phyloP scores from a whole-genome alignment of 2,797 vertebrate genomes.

The Micrastur ruficollis region DNA sequence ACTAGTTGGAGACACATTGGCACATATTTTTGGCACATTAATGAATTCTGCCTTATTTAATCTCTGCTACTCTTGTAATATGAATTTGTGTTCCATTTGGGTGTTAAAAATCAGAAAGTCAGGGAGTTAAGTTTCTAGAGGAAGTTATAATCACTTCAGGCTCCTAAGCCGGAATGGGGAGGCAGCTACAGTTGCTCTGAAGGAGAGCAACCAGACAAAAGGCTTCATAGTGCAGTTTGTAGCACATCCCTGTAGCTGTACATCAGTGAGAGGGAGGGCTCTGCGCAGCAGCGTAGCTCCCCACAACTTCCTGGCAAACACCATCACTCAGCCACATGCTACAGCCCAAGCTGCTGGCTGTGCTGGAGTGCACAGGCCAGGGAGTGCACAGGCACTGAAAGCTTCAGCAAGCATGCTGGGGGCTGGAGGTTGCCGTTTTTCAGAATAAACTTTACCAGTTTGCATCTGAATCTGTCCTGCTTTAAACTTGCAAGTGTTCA shows the following conservation, averaged over 20 bases:
- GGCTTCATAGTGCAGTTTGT: background rate
- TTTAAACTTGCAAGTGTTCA: background rate
- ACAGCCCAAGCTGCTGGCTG: background rate
- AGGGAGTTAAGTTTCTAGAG: slow-evolving; percentile 72
- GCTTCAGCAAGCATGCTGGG: background rate
- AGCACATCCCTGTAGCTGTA: background rate
- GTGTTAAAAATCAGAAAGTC: slow-evolving; percentile 75
- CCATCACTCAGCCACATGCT: background rate
- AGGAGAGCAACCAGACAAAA: slow-evolving; percentile 35
- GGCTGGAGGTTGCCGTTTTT: background rate
- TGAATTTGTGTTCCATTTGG: slow-evolving; percentile 75
- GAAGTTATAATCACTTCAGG: slow-evolving; percentile 60
- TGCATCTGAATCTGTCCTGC: background rate
- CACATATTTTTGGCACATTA: slow-evolving; percentile 80
- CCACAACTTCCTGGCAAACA: background rate
- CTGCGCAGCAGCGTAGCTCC: background rate
- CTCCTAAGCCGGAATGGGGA: slow-evolving; percentile 56
- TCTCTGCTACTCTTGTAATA: slow-evolving; percentile 75
- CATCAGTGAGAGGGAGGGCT: background rate
- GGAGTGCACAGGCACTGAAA: background rate
- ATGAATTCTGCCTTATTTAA: slow-evolving; percentile 78
- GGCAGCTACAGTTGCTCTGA: slow-evolving; percentile 9
- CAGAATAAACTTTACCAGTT: background rate
- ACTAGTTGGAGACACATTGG: slow-evolving; percentile 81
- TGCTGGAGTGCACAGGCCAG: background rate